phyloP scores from a whole-genome alignment of 2,113 vertebrate species.

The Cryptoleucopteryx plumbea region DNA sequence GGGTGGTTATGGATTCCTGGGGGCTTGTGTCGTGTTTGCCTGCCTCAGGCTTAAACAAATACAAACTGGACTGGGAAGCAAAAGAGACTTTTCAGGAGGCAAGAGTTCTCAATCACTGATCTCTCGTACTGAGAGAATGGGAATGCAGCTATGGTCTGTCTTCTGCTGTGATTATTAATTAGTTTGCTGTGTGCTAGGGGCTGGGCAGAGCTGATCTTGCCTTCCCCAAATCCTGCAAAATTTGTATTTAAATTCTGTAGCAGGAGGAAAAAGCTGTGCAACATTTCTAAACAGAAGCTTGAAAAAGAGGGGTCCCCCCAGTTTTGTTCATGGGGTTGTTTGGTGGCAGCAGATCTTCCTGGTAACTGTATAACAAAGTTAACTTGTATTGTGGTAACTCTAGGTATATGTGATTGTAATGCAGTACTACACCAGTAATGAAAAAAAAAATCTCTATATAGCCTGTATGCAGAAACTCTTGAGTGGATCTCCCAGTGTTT shows the following conservation, averaged over 20 bases:
- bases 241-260: not conserved
- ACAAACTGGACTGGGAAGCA: not conserved
- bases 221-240: not conserved
- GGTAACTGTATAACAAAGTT: not conserved
- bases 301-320: not conserved
- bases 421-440: not conserved
- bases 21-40: not conserved
- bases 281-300: not conserved
- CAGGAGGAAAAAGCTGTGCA: not conserved
- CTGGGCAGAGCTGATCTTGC: not conserved
- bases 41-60: slow-evolving; percentile 19
- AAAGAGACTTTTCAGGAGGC: not conserved
- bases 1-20: slow-evolving; percentile 32
- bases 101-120: not conserved
- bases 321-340: not conserved
- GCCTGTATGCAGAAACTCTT: not conserved
- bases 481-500: not conserved
- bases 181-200: not conserved
- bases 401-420: not conserved
- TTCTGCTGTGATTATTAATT: not conserved
- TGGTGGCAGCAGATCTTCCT: not conserved
- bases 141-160: not conserved
- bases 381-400: not conserved
- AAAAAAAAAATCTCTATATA: not conserved
- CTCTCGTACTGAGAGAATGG: not conserved